Base-by-base conservation (phyloP, 2,888 invertebrate genomes). In the Melinopterus prodromus region DNA sequence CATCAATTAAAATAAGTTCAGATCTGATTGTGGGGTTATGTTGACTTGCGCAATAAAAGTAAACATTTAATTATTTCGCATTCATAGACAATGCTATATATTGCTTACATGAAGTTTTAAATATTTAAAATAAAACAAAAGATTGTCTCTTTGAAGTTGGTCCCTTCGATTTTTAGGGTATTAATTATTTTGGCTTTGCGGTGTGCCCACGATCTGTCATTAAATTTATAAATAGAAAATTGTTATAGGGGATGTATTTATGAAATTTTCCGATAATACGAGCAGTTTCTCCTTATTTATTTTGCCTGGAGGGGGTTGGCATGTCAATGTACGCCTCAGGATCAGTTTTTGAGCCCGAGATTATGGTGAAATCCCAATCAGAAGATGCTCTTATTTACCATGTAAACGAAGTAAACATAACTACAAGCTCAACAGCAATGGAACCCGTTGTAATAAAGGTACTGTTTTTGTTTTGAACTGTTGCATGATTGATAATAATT, bases 301-400 rank as follows among this genome's bases (percentile, higher is more conserved):
- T 9, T 53, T 53, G 53, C 9, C 53, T 12, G 7, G 53, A 9
- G 53, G 53, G 53, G 53, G 53, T 9, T 7, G 53, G 53, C 12
- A 53, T 53, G 53, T 53, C 53, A 2, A 53, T 53, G 53, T 53
- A 53, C 53, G 53, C 53, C 53, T 12, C 53, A 9, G 53, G 53
- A 7, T 53, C 79, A 72, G 77, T 78, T 76, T 71, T 76, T 16
- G 75, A 74, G 76, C 77, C 78, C 35, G 80, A 80, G 78, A 75
- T 71, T 37, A 78, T 80, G 79, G 77, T 80, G 74, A 81, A 80
- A 78, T 80, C 78, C 71, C 77, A 81, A 16, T 37, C 77, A 9
- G 53, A 53, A 53, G 53, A 53, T 53, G 53, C 53, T 9, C 53
- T 53, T 53, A 53, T 53, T 53, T 53, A 53, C 53, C 53, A 53